Evolutionary conservation across 2,113 vertebrate genomes (phyloP).

Genomic region (Tonatia bakeri): DNA sequence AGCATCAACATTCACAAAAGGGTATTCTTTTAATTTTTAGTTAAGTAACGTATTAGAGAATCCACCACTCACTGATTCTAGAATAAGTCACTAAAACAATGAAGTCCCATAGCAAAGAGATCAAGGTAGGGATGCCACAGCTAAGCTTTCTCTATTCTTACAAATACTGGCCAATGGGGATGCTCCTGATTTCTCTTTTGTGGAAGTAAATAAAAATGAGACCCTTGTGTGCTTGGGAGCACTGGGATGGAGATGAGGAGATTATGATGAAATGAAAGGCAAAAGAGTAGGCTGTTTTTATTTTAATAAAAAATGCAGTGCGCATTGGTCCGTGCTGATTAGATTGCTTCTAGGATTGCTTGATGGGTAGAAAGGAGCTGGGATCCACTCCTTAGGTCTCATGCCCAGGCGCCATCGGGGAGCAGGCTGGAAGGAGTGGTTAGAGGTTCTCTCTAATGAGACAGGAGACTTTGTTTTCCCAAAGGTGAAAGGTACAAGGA

Average conservation of each 20-base stretch:
- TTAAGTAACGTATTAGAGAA: not conserved
- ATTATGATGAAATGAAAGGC: not conserved
- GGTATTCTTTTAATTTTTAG: not conserved
- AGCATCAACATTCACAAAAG: not conserved
- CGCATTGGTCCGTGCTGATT: not conserved
- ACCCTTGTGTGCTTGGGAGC: not conserved
- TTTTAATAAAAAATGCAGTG: not conserved
- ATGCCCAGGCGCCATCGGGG: not conserved
- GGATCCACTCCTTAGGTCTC: not conserved
- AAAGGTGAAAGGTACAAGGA: conserved; percentile 46
- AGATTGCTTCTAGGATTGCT: not conserved
- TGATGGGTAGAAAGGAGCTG: not conserved
- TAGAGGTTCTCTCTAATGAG: conserved; percentile 42
- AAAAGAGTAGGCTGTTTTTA: not conserved
- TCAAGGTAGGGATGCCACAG: not conserved
- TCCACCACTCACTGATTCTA: not conserved
- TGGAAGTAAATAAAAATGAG: not conserved
- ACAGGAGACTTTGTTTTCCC: conserved; percentile 28
- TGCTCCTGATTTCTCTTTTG: not conserved
- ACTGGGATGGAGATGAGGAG: not conserved
- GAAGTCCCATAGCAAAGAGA: not conserved
- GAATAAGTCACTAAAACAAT: not conserved
- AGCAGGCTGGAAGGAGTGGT: not conserved
- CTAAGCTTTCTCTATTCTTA: not conserved
- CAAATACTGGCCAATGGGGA: not conserved